Conservation (phyloP, 2,888 invertebrate species). For the Drosophila cognata region DNA sequence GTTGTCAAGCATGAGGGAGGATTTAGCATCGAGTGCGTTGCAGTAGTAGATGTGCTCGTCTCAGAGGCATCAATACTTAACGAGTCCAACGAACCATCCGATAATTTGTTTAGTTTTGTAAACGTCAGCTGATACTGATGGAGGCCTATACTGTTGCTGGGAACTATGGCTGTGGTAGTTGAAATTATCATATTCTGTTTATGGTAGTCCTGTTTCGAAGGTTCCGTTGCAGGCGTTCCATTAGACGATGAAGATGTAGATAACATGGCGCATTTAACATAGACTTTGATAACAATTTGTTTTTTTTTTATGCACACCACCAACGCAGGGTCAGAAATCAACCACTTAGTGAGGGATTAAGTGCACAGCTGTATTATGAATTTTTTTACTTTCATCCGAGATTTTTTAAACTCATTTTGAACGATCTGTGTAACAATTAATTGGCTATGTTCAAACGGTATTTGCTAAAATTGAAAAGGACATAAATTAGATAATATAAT, state of each 20-base stretch:
- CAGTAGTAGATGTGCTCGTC: constrained; percentile 12
- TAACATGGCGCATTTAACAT: constrained; percentile 5
- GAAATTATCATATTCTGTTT: constrained; percentile 18
- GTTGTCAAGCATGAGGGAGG: constrained; percentile 44
- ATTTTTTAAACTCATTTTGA: neutral
- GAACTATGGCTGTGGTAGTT: constrained; percentile 15
- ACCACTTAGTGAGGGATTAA: neutral
- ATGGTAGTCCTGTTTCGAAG: constrained; percentile 5
- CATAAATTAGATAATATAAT: neutral
- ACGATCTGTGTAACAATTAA: neutral
- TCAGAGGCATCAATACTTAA: constrained; percentile 13
- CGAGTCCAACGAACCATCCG: constrained; percentile 11
- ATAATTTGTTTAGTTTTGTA: constrained; percentile 21
- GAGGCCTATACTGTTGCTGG: constrained; percentile 1
- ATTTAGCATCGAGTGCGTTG: constrained; percentile 9
- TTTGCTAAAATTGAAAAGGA: neutral
- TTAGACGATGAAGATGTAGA: neutral
- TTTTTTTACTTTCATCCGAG: neutral
- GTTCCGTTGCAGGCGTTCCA: constrained; percentile 2
- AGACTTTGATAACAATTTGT: constrained; percentile 1
- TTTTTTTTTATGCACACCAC: neutral
- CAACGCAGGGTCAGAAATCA: neutral
- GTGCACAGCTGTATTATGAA: neutral
- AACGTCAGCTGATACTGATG: constrained; percentile 5
- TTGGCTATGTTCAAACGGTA: neutral